Evolutionary conservation across 1,140 invertebrate genomes (phyloP), one percentile per base, ranked within the genome.

Genomic region (Eueides isabella): DNA sequence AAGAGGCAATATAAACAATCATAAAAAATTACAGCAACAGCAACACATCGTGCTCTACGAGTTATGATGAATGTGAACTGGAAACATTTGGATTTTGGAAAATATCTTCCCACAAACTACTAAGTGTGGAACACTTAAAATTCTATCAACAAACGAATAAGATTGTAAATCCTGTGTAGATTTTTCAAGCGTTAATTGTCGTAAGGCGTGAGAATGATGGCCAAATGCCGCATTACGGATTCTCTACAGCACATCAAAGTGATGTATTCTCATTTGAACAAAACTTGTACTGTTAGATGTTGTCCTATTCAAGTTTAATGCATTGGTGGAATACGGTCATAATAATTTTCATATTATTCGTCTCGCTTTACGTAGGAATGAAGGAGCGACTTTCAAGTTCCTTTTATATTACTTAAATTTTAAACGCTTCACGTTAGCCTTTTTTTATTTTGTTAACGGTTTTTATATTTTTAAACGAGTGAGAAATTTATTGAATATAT

Each of bases 221-320:
- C 80, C 79, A 85, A 85, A 86, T 77, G 72, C 80, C 80, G 72
- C 85, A 86, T 89, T 87, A 87, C 76, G 82, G 83, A 87, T 89
- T 86, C 84, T 85, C 85, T 84, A 89, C 83, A 86, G 80, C 80
- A 80, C 83, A 89, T 87, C 86, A 85, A 86, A 85, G 80, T 78
- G 79, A 78, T 81, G 70, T 78, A 78, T 85, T 83, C 77, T 65
- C 79, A 79, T 61, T 75, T 74, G 62, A 79, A 78, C 69, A 55
- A 79, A 79, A 78, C 77, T 74, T 81, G 75, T 81, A 76, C 67
- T 72, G 74, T 73, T 72, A 76, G 23, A 74, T 68, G 77, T 72
- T 64, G 64, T 78, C 62, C 76, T 80, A 79, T 83, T 81, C 81
- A 74, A 80, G 74, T 78, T 78, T 80, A 70, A 74, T 72, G 61